phyloP scores from a whole-genome alignment of 1,140 invertebrate species.

The Ladona fulva region DNA sequence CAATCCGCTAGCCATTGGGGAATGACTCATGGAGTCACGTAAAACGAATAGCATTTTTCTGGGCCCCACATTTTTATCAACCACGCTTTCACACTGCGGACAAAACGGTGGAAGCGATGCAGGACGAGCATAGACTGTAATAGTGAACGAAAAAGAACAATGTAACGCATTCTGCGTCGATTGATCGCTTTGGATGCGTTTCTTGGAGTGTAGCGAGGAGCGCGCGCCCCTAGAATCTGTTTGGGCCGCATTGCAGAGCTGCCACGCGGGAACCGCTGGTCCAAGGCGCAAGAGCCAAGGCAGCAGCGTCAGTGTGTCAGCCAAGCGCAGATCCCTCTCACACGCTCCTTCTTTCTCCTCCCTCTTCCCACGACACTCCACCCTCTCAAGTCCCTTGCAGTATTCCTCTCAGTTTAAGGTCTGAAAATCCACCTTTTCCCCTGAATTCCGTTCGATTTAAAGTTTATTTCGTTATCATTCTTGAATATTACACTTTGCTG shows the following conservation, averaged over 20 bases:
- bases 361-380: not conserved
- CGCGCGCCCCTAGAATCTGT: not conserved
- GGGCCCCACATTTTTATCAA: no score
- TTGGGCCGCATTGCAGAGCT: not conserved
- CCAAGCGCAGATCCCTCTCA: not conserved
- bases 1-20: no score
- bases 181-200: not conserved
- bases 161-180: not conserved
- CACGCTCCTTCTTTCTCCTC: not conserved
- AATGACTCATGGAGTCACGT: no score
- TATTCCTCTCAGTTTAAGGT: not conserved
- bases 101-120: not conserved
- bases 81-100: not conserved
- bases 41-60: no score
- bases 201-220: not conserved
- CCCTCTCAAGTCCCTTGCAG: not conserved
- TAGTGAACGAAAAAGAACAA: not conserved
- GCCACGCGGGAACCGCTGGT: not conserved
- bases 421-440: not conserved
- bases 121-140: not conserved
- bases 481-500: no score
- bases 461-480: no score
- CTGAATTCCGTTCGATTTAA: not conserved
- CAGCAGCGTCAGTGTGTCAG: not conserved
- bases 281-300: not conserved